phyloP scores from a whole-genome alignment of 2,888 invertebrate species.

The Andrena dorsata region DNA sequence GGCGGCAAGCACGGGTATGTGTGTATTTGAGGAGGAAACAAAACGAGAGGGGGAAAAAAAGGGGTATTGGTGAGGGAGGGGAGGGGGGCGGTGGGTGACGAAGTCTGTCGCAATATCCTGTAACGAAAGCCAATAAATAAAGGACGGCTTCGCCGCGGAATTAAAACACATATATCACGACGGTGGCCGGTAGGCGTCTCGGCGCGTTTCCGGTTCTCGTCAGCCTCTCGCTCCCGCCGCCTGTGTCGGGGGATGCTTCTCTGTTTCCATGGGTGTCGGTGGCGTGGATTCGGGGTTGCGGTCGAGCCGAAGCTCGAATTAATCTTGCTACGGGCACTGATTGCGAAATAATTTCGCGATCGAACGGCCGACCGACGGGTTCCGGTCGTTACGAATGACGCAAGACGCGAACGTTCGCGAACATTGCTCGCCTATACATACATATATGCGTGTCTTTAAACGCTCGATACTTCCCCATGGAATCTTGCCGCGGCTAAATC shows the following conservation, averaged over 20 bases:
- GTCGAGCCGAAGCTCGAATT: constrained; percentile 57
- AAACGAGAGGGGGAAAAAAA: neutral
- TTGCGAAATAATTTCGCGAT: constrained; percentile 69
- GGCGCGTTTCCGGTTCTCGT: constrained; percentile 68
- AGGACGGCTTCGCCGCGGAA: constrained; percentile 77
- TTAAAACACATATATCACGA: constrained; percentile 82
- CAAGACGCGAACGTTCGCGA: constrained; percentile 33
- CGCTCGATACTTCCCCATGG: constrained; percentile 30
- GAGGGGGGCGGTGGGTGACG: constrained; percentile 65
- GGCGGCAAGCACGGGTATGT: neutral
- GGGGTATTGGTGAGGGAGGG: neutral
- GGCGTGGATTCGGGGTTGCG: constrained; percentile 19
- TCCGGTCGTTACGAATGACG: constrained; percentile 47
- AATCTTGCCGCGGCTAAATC: constrained; percentile 39
- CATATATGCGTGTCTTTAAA: constrained; percentile 11
- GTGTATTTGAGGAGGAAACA: neutral
- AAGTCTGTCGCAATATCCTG: constrained; percentile 80
- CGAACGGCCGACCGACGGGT: constrained; percentile 27
- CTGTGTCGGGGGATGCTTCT: constrained; percentile 25
- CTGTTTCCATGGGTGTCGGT: constrained; percentile 11
- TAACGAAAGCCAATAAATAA: constrained; percentile 82
- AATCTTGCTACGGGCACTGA: constrained; percentile 61
- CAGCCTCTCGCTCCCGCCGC: constrained; percentile 45
- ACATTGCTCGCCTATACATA: constrained; percentile 12
- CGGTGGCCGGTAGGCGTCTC: constrained; percentile 69